A percentile compares a stretch with the other conserved stretches of the same genome.
Conservation (phyloP, 2,797 vertebrate genomes). For the Artibeus jamaicensis region DNA sequence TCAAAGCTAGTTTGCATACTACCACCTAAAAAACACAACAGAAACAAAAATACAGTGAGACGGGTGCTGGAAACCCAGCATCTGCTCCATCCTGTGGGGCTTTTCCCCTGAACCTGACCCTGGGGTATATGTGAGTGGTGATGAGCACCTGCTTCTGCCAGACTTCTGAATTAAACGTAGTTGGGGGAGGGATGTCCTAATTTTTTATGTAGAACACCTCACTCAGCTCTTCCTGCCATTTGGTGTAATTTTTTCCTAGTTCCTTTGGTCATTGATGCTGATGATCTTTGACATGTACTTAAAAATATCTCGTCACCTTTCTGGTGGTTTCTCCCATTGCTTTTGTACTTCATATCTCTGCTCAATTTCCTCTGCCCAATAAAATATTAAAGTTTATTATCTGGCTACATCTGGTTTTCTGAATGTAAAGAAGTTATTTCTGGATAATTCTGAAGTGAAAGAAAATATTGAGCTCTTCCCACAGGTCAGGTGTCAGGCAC, state of each 20-base stretch:
- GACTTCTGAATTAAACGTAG: not conserved
- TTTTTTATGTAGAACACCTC: not conserved
- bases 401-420: not conserved
- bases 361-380: not conserved
- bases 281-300: not conserved
- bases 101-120: not conserved
- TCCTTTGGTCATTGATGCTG: not conserved
- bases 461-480: not conserved
- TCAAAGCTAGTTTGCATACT: not conserved
- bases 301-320: not conserved
- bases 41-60: not conserved
- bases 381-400: not conserved
- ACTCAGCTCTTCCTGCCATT: not conserved
- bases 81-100: not conserved
- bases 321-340: not conserved
- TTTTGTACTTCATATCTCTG: not conserved
- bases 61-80: not conserved
- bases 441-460: not conserved
- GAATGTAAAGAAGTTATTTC: not conserved
- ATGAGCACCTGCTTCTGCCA: not conserved
- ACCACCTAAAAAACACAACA: not conserved
- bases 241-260: not conserved
- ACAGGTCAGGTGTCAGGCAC: not conserved
- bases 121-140: fast-evolving
- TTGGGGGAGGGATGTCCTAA: not conserved